These are phyloP conservation scores for Oxyscelio sp. DNA, from an alignment of 2,888 invertebrate species.

Conservation along the genomic window DNA sequence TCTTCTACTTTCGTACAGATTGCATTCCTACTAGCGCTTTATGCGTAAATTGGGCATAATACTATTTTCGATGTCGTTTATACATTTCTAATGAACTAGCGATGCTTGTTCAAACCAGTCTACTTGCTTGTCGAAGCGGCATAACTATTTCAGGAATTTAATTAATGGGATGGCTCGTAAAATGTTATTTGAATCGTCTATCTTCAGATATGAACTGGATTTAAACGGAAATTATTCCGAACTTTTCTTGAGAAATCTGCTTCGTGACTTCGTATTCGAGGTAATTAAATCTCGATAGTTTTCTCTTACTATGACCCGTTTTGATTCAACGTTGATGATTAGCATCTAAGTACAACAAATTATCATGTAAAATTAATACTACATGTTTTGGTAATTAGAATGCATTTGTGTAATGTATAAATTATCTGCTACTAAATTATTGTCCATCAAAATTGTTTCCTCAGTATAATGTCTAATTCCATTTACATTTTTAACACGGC, in stretches of 20 bases:
- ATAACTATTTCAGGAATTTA: conserved; percentile 84
- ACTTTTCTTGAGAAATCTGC: conserved; percentile 82
- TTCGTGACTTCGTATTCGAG: conserved; percentile 74
- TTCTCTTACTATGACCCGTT: conserved; percentile 38
- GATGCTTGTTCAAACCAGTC: conserved; percentile 70
- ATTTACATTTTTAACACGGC: no score
- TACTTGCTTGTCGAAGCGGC: conserved; percentile 64
- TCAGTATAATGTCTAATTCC: no score
- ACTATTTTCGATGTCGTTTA: conserved; percentile 82
- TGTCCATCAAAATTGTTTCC: no score
- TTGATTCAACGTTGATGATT: conserved; percentile 25
- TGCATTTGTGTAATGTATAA: no score
- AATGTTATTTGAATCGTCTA: conserved; percentile 81
- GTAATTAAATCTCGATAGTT: conserved; percentile 82
- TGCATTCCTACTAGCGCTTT: conserved; percentile 76
- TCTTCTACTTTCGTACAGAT: conserved; percentile 67
- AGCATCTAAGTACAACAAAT: conserved; percentile 19
- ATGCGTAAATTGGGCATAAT: conserved; percentile 81
- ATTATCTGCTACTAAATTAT: no score
- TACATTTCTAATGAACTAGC: conserved; percentile 81
- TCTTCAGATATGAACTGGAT: conserved; percentile 84
- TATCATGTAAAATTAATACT: conserved; percentile 4
- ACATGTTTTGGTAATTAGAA: conserved; percentile 5
- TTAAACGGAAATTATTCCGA: conserved; percentile 85
- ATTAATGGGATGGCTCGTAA: conserved; percentile 85